Evolutionary conservation across 2,797 vertebrate genomes (phyloP).

Genomic region (Pelobates cultripes): DNA sequence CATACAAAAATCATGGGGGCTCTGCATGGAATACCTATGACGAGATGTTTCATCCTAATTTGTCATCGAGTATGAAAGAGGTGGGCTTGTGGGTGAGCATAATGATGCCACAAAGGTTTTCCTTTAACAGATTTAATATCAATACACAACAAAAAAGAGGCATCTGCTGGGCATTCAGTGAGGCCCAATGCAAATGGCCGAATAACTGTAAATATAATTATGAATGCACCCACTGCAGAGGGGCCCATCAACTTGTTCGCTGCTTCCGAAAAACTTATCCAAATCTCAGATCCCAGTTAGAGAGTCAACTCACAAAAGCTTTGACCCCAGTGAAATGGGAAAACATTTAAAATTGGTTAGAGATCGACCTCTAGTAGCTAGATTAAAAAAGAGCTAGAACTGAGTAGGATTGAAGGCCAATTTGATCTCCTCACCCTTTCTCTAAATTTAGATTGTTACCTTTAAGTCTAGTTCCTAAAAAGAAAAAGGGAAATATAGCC

Average conservation of each 20-base stretch:
- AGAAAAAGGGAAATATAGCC: too few relatives aligned
- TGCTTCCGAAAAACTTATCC: not conserved
- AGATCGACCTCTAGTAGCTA: too few relatives aligned
- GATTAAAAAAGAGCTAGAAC: too few relatives aligned
- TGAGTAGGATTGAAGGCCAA: too few relatives aligned
- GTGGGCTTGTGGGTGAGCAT: not conserved
- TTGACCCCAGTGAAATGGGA: not conserved
- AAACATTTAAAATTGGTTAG: too few relatives aligned
- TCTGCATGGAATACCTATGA: not conserved
- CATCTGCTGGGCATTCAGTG: too few relatives aligned
- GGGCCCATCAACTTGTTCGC: not conserved
- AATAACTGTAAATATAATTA: not conserved
- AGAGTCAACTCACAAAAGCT: not conserved
- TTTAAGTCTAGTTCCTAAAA: too few relatives aligned
- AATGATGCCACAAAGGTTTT: not conserved
- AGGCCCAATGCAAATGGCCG: too few relatives aligned
- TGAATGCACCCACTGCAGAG: not conserved
- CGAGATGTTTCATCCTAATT: not conserved
- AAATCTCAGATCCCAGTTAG: not conserved
- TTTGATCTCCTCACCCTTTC: too few relatives aligned
- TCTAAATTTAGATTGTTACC: too few relatives aligned
- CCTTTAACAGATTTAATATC: not conserved
- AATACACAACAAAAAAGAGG: not conserved
- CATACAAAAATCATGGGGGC: not conserved
- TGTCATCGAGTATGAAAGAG: not conserved